Evolutionary conservation across 2,113 vertebrate genomes (phyloP).

Genomic region (Danionella cerebrum): DNA sequence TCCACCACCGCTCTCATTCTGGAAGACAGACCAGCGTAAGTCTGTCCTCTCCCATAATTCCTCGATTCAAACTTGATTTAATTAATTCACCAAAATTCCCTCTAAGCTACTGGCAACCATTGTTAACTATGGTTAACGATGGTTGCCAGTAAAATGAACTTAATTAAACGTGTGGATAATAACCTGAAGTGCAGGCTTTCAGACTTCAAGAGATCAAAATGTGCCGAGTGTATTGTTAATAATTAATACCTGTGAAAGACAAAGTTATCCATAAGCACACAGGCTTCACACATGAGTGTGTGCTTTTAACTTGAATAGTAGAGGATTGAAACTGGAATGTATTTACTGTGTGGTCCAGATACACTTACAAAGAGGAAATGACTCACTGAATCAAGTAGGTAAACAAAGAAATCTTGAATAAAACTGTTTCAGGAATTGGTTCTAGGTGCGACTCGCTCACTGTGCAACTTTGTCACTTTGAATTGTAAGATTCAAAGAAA

Average conservation of each 20-base stretch:
- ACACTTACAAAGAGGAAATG: background rate
- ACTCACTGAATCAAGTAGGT: background rate
- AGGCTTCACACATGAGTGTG: background rate
- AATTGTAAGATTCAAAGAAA: too few relatives aligned
- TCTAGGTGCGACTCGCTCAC: too few relatives aligned
- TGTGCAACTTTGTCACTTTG: too few relatives aligned
- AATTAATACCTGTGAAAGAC: background rate
- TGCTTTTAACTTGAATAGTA: background rate
- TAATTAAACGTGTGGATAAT: background rate
- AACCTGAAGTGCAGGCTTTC: background rate
- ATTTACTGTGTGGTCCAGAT: background rate
- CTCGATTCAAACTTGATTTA: slow-evolving; percentile 29
- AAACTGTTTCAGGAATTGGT: background rate
- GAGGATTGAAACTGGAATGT: background rate
- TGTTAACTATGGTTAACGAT: too few relatives aligned
- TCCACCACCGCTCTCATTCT: slow-evolving; percentile 81
- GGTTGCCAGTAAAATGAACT: too few relatives aligned
- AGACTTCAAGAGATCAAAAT: too few relatives aligned
- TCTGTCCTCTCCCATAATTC: slow-evolving; percentile 36
- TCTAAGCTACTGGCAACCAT: background rate
- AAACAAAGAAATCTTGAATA: too few relatives aligned
- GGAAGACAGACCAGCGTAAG: slow-evolving; percentile 81
- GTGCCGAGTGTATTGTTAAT: background rate
- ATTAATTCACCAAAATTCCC: background rate
- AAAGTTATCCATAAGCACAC: too few relatives aligned